Evolutionary conservation across 2,797 vertebrate genomes (phyloP).

Genomic region (Neosilurus mollespiculum): DNA sequence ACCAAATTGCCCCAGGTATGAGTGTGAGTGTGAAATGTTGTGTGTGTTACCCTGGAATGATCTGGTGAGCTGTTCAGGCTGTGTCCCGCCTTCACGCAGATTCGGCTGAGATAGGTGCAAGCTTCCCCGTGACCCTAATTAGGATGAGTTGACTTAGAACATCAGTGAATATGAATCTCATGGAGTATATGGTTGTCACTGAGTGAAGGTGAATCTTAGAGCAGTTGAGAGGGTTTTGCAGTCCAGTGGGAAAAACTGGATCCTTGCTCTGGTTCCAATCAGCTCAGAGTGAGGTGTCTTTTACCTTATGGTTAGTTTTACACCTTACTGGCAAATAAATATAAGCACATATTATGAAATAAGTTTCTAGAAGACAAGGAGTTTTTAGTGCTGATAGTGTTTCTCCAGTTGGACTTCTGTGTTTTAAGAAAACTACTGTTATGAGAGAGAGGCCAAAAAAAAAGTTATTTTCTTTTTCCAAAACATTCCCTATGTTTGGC

Average conservation of each 20-base stretch:
- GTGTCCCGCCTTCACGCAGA: no score
- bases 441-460: background rate
- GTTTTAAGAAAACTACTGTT: background rate
- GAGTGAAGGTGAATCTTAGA: slow-evolving; percentile 36
- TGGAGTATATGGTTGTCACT: slow-evolving; percentile 33
- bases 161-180: no score
- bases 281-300: slow-evolving; percentile 42
- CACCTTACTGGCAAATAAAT: slow-evolving; percentile 34
- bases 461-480: background rate
- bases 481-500: background rate
- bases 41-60: no score
- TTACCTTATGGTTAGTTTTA: slow-evolving; percentile 35
- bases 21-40: no score
- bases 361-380: slow-evolving; percentile 37
- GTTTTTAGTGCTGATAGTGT: slow-evolving; percentile 27
- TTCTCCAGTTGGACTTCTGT: background rate
- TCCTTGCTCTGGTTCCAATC: slow-evolving; percentile 50
- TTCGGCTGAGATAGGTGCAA: no score
- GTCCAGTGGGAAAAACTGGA: slow-evolving; percentile 42
- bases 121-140: no score
- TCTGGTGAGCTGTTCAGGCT: no score
- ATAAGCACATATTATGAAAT: slow-evolving; percentile 35
- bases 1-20: no score
- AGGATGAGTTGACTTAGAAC: no score
- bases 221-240: slow-evolving; percentile 11